phyloP scores from a whole-genome alignment of 92 coral and sea anemone species.

The Nematostella vectensis region DNA sequence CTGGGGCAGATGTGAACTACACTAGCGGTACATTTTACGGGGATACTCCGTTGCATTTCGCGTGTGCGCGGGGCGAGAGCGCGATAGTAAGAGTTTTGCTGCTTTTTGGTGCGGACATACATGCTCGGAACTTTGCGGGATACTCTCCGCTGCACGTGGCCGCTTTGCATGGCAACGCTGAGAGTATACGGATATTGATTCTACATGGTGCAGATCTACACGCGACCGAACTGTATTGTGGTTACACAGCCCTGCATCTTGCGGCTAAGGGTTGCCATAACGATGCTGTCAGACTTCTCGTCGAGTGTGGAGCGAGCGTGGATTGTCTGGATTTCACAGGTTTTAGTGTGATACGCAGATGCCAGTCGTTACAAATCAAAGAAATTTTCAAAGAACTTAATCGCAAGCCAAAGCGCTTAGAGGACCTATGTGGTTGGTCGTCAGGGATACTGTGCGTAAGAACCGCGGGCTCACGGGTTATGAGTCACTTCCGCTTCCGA shows the following conservation, averaged over 20 bases:
- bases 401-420: conserved; percentile 13
- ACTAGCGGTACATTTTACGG: conserved; percentile 53
- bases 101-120: conserved; percentile 37
- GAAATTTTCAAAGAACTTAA: conserved; percentile 9
- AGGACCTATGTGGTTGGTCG: conserved; percentile 30
- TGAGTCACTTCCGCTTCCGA: conserved; percentile 40
- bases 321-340: conserved; percentile 35
- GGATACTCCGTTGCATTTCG: conserved; percentile 81
- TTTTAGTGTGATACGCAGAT: conserved; percentile 42
- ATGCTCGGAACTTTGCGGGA: conserved; percentile 64
- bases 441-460: conserved; percentile 25
- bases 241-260: conserved; percentile 73
- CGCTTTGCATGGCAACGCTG: conserved; percentile 48
- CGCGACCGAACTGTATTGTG: conserved; percentile 63
- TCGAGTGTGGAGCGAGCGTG: conserved; percentile 50
- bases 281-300: conserved; percentile 31
- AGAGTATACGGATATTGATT: conserved; percentile 44
- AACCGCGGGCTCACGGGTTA: conserved; percentile 31
- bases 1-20: conserved; percentile 79
- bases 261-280: conserved; percentile 55
- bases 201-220: conserved; percentile 66
- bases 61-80: conserved; percentile 26
- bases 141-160: conserved; percentile 75
- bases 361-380: conserved; percentile 31
- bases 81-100: conserved; percentile 30